These are phyloP conservation scores for Bucorvus abyssinicus DNA, from an alignment of 2,797 vertebrate species.

Conservation along the genomic window DNA sequence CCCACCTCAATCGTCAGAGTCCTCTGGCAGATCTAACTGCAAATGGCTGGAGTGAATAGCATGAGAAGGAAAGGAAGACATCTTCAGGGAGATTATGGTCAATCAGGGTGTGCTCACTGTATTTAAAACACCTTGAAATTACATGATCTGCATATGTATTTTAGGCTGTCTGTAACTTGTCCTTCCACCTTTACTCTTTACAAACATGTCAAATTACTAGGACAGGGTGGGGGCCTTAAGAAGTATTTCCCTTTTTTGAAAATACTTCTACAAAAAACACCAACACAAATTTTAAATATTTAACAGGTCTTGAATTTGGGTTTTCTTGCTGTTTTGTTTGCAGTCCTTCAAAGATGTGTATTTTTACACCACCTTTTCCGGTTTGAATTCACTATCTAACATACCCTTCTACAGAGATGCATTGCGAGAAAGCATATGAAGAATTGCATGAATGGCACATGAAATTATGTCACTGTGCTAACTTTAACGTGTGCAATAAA, in stretches of 20 bases:
- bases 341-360: neutral
- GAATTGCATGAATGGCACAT: neutral
- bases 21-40: neutral
- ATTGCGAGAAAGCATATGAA: neutral
- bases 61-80: neutral
- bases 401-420: neutral
- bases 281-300: neutral
- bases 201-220: neutral
- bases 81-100: neutral
- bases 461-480: neutral
- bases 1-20: neutral
- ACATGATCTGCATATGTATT: neutral
- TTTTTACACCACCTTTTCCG: neutral
- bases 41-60: neutral
- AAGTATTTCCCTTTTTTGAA: neutral
- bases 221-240: neutral
- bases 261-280: neutral
- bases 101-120: neutral
- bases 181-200: slow-evolving; percentile 8
- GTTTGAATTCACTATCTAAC: neutral
- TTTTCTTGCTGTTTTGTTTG: neutral
- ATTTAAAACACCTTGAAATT: slow-evolving; percentile 42
- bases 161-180: neutral
- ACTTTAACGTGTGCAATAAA: neutral
- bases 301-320: neutral